Conservation (phyloP, 92 coral and sea anemone species). For the Phenganax subtilis region DNA sequence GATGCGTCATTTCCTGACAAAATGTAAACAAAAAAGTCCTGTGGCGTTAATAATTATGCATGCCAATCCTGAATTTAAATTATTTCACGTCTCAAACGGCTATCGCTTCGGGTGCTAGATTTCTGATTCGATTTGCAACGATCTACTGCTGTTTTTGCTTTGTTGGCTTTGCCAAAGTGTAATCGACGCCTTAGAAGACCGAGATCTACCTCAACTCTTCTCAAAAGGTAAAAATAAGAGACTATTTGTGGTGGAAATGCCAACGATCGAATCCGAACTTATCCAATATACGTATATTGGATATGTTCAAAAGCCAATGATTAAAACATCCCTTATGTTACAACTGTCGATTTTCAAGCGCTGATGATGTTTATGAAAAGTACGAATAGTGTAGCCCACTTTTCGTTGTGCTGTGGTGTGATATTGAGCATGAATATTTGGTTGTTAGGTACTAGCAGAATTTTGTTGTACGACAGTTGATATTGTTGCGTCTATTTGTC, state of each 20-base stretch:
- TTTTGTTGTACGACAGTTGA: background rate
- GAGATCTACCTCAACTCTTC: background rate
- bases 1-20: constrained; percentile 4
- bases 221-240: background rate
- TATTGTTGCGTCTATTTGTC: background rate
- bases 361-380: background rate
- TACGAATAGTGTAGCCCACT: background rate
- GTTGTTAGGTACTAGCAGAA: constrained; percentile 1
- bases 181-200: background rate
- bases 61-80: constrained; percentile 11
- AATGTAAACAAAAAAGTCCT: constrained; percentile 12
- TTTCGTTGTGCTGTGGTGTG: background rate
- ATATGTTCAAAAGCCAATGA: background rate
- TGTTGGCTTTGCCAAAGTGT: background rate
- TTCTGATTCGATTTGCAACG: background rate
- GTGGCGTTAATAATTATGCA: constrained; percentile 14
- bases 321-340: background rate
- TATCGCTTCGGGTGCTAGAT: background rate
- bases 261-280: background rate
- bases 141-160: constrained; percentile 3
- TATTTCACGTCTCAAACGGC: background rate
- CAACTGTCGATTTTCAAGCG: background rate
- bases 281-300: background rate
- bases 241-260: background rate
- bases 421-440: background rate